These are phyloP conservation scores for Elaphurus davidianus DNA, from an alignment of 2,113 vertebrate genomes.

Conservation along the genomic window DNA sequence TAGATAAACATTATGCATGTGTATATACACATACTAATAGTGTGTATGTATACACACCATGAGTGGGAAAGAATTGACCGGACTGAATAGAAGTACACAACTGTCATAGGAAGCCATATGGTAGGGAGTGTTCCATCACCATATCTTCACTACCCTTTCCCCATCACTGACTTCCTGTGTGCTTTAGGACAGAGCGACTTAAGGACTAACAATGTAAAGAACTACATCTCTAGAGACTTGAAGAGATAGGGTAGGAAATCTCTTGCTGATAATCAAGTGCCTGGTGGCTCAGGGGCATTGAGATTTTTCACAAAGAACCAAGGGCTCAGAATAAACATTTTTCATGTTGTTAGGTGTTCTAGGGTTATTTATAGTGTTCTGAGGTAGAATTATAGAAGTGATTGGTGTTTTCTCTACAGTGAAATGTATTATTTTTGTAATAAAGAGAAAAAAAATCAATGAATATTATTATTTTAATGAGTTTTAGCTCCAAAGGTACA, in stretches of 20 bases:
- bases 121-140: not conserved
- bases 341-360: not conserved
- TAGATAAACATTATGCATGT: not conserved
- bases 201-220: not conserved
- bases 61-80: not conserved
- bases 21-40: rapidly evolving
- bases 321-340: not conserved
- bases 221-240: not conserved
- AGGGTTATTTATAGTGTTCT: not conserved
- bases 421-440: not conserved
- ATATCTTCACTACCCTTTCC: not conserved
- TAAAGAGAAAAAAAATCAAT: not conserved
- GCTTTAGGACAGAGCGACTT: not conserved
- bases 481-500: not conserved
- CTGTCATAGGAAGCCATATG: not conserved
- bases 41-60: not conserved
- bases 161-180: not conserved
- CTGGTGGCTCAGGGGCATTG: not conserved
- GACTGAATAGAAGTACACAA: not conserved
- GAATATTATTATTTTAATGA: not conserved
- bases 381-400: not conserved
- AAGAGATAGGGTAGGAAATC: not conserved
- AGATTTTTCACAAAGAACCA: not conserved
- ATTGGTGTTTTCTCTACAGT: not conserved
- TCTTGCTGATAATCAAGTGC: not conserved